Conservation (phyloP, 2,113 vertebrate genomes). For the mouse (Mus musculus) region GRCm39 chr19:25180501-25181000, state of each 20-base stretch:
- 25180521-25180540: background rate
- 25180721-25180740: background rate
- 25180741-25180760: background rate
- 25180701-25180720: background rate
- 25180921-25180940: no score
- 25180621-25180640: background rate
- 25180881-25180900: no score
- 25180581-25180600: background rate
- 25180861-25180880: background rate
- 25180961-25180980: no score
- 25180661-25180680: background rate
- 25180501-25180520: background rate
- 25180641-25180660: background rate
- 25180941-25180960: no score
- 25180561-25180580: background rate
- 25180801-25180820: background rate
- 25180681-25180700: background rate
- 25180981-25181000: no score
- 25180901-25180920: no score
- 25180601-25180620: background rate
- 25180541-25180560: background rate
- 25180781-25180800: background rate
- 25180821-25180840: background rate
- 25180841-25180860: background rate
- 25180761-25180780: background rate